Conservation (phyloP, 2,888 invertebrate genomes). For the Celastrina argiolus region DNA sequence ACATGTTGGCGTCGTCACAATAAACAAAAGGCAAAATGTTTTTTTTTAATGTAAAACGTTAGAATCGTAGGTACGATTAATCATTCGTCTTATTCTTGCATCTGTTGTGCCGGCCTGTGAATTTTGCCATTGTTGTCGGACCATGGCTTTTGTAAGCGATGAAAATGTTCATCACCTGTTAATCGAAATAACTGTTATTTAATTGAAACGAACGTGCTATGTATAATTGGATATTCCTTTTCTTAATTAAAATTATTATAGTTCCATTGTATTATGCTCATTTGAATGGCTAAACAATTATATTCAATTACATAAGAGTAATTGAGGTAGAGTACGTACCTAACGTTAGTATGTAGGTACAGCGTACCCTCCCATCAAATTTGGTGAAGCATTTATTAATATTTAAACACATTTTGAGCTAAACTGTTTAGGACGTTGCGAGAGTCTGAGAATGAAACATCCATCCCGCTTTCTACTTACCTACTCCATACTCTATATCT, state of each 20-base stretch:
- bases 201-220: conserved; percentile 27
- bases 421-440: too few relatives aligned
- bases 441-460: too few relatives aligned
- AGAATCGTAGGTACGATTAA: conserved; percentile 64
- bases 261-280: neutral
- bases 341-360: too few relatives aligned
- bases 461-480: too few relatives aligned
- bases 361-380: too few relatives aligned
- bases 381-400: too few relatives aligned
- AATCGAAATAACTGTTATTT: conserved; percentile 39
- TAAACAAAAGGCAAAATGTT: conserved; percentile 72
- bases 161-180: conserved; percentile 68
- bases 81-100: conserved; percentile 69
- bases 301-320: neutral
- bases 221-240: neutral
- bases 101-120: conserved; percentile 64
- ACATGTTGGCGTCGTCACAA: conserved; percentile 74
- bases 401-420: too few relatives aligned
- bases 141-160: conserved; percentile 46
- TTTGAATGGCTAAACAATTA: neutral
- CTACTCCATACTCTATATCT: too few relatives aligned
- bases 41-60: conserved; percentile 64
- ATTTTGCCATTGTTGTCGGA: conserved; percentile 55
- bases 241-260: neutral
- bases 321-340: neutral